Percentiles rank a stretch among this genome's conserved stretches.
phyloP scores from a whole-genome alignment of 2,113 vertebrate species.

The Apodemus speciosus region DNA sequence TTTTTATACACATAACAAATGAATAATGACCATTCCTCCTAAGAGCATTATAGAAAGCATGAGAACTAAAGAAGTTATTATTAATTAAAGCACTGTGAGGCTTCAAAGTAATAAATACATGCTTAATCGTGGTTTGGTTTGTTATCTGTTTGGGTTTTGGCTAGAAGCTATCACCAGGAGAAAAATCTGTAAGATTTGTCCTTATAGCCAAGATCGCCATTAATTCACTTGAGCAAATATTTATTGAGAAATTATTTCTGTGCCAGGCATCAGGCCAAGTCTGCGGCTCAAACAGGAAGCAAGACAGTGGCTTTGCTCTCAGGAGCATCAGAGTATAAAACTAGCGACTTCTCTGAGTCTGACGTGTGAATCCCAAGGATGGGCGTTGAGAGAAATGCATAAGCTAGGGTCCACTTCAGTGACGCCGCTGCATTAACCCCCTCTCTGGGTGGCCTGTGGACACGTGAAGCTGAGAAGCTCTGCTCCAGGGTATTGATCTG shows the following conservation, averaged over 20 bases:
- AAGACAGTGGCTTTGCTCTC: not conserved
- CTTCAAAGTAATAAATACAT: slow-evolving; percentile 28
- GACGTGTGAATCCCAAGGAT: not conserved
- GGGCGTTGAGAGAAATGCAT: not conserved
- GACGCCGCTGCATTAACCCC: not conserved
- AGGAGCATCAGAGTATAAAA: not conserved
- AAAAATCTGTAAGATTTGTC: slow-evolving; percentile 56
- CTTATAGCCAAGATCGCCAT: not conserved
- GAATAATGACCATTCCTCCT: not conserved
- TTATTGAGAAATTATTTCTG: slow-evolving; percentile 50
- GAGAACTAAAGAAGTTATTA: slow-evolving; percentile 39
- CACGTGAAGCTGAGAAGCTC: not conserved
- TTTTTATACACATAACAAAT: not conserved
- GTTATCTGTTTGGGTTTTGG: slow-evolving; percentile 22
- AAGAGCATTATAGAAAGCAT: not conserved
- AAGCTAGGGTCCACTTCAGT: not conserved
- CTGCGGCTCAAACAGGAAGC: not conserved
- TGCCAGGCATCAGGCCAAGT: slow-evolving; percentile 1
- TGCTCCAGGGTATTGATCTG: not conserved
- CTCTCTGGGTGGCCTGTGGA: not conserved
- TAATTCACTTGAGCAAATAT: slow-evolving; percentile 52
- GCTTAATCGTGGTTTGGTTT: slow-evolving; percentile 38
- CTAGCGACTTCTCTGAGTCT: not conserved
- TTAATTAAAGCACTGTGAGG: slow-evolving; percentile 3
- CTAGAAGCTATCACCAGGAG: slow-evolving; percentile 6